Conservation (phyloP, 2,113 vertebrate genomes). For the Butorides virescens region DNA sequence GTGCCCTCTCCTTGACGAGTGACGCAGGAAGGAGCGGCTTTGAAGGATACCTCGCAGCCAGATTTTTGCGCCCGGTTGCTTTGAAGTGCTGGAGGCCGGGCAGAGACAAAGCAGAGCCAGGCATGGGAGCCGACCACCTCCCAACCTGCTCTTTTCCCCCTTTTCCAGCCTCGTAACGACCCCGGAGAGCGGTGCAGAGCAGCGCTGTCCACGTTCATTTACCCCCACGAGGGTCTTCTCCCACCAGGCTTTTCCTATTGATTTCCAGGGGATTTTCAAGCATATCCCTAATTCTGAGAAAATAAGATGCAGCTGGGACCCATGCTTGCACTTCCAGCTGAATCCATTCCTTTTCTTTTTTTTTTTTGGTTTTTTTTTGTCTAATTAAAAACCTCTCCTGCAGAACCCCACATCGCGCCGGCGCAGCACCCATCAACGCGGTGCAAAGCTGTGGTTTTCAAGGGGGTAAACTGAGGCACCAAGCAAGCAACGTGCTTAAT, state of each 20-base stretch:
- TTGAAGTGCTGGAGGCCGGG: background rate
- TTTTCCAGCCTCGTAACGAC: background rate
- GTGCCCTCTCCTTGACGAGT: background rate
- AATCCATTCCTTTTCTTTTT: background rate
- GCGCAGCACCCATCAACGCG: accelerated
- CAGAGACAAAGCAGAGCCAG: background rate
- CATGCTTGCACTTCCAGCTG: background rate
- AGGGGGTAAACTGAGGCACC: background rate
- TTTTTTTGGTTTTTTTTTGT: too few species aligned
- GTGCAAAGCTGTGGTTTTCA: accelerated
- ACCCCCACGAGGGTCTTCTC: background rate
- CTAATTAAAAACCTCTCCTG: background rate
- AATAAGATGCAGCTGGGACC: background rate
- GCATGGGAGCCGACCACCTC: background rate
- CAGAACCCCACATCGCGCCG: too few species aligned
- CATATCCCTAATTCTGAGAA: background rate
- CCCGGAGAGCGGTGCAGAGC: background rate
- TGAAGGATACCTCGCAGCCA: conserved; percentile 12
- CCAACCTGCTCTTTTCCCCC: background rate
- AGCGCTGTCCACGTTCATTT: background rate
- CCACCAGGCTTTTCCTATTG: background rate
- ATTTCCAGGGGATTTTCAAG: background rate
- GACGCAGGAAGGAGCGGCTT: conserved; percentile 8
- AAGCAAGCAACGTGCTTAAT: background rate
- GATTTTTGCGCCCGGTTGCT: background rate